phyloP scores from a whole-genome alignment of 30 jellyfish, hydroid and myxozoan genomes.

The Hydra vulgaris region DNA sequence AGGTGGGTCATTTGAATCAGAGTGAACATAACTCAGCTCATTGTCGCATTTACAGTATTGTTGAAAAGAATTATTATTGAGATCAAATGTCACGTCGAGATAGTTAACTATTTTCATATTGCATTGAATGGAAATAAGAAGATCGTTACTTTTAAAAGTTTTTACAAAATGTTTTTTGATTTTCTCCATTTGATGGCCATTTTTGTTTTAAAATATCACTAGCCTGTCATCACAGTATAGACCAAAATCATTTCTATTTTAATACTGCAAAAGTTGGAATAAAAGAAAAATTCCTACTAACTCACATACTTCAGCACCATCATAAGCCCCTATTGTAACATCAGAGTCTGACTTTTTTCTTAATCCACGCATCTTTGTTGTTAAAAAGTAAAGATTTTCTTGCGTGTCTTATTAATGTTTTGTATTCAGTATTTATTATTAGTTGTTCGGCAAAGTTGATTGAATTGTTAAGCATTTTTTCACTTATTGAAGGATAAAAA shows the following conservation, averaged over 20 bases:
- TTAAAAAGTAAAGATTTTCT: conserved; percentile 16
- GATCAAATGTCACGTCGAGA: neutral
- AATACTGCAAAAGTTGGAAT: neutral
- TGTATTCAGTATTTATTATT: neutral
- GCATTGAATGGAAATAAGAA: neutral
- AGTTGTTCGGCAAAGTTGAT: conserved; percentile 11
- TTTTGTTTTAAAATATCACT: conserved; percentile 6
- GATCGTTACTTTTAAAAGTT: neutral
- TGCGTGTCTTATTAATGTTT: neutral
- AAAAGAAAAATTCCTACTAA: conserved; percentile 2
- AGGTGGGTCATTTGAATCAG: conserved; percentile 18
- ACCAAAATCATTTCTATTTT: neutral
- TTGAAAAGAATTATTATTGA: neutral
- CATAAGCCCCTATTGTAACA: conserved; percentile 15
- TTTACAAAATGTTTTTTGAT: neutral
- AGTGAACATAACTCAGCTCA: conserved; percentile 1
- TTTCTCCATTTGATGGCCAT: conserved; percentile 1
- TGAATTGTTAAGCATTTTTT: conserved; percentile 1
- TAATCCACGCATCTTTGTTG: conserved; percentile 8
- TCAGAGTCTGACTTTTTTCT: neutral
- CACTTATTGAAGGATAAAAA: neutral
- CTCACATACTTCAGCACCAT: conserved; percentile 17
- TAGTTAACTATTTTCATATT: conserved; percentile 1
- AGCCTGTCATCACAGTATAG: conserved; percentile 29
- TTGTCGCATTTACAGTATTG: conserved; percentile 2